Evolutionary conservation across 2,113 vertebrate species (phyloP).

Genomic region (Hemiscyllium ocellatum): DNA sequence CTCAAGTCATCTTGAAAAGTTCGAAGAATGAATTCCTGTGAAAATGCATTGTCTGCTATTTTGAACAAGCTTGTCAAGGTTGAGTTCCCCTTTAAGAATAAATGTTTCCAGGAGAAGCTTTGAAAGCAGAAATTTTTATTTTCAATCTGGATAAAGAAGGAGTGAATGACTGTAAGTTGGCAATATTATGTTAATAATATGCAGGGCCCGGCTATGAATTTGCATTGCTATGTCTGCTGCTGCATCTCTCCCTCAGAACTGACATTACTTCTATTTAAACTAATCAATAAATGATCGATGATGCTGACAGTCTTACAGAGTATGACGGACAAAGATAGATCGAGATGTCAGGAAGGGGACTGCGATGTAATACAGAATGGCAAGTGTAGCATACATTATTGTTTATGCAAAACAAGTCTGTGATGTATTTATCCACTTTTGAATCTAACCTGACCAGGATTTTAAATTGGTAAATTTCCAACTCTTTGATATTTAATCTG

Average conservation of each 20-base stretch:
- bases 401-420: slow-evolving; percentile 10
- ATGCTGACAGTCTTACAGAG: slow-evolving; percentile 22
- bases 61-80: slow-evolving; percentile 1
- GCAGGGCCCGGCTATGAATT: slow-evolving; percentile 48
- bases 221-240: slow-evolving; percentile 39
- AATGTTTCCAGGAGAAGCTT: neutral
- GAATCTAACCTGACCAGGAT: neutral
- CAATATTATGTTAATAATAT: slow-evolving; percentile 50
- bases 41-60: neutral
- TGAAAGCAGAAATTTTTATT: neutral
- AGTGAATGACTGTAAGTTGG: slow-evolving; percentile 41
- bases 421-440: slow-evolving; percentile 17
- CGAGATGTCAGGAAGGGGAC: slow-evolving; percentile 28
- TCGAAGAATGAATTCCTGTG: neutral
- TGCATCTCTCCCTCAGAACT: slow-evolving; percentile 9
- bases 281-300: slow-evolving; percentile 38
- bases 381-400: slow-evolving; percentile 8
- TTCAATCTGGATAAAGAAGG: neutral
- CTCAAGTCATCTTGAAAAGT: neutral
- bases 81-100: slow-evolving; percentile 10
- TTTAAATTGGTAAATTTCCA: neutral
- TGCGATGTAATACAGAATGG: slow-evolving; percentile 25
- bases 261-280: slow-evolving; percentile 21
- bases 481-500: neutral
- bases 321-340: slow-evolving; percentile 25